Conservation (phyloP, 1,140 invertebrate species). For the Odontomachus brunneus region DNA sequence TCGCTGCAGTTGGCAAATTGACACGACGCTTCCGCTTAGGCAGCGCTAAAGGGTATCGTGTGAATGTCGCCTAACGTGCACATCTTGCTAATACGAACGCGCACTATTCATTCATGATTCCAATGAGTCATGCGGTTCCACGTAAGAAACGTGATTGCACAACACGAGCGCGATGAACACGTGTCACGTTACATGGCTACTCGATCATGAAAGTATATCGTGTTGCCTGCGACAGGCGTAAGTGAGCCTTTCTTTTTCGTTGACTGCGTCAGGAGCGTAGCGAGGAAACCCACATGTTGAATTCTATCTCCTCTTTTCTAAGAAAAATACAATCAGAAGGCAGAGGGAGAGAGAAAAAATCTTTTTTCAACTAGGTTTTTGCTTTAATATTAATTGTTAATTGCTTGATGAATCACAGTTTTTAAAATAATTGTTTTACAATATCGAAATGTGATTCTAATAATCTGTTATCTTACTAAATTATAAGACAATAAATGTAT, state of each 20-base stretch:
- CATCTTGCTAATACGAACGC: not conserved
- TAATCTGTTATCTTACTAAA: not conserved
- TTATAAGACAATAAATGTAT: not conserved
- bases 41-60: not conserved
- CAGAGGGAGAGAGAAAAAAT: no score
- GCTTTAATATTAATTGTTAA: no score
- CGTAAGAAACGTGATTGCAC: conserved; percentile 13
- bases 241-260: not conserved
- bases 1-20: not conserved
- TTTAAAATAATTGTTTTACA: conserved; percentile 2
- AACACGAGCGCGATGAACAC: conserved; percentile 14
- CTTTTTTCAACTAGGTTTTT: no score
- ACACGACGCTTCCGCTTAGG: not conserved
- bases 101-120: conserved; percentile 36
- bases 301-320: not conserved
- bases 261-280: not conserved
- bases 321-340: no score
- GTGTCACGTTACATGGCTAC: not conserved
- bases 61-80: not conserved
- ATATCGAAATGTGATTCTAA: not conserved
- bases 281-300: not conserved
- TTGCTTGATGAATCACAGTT: no score
- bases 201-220: not conserved
- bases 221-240: not conserved
- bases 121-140: conserved; percentile 53